Evolutionary conservation across 1,140 invertebrate genomes (phyloP).

Genomic region (Drosophila equinoxialis): DNA sequence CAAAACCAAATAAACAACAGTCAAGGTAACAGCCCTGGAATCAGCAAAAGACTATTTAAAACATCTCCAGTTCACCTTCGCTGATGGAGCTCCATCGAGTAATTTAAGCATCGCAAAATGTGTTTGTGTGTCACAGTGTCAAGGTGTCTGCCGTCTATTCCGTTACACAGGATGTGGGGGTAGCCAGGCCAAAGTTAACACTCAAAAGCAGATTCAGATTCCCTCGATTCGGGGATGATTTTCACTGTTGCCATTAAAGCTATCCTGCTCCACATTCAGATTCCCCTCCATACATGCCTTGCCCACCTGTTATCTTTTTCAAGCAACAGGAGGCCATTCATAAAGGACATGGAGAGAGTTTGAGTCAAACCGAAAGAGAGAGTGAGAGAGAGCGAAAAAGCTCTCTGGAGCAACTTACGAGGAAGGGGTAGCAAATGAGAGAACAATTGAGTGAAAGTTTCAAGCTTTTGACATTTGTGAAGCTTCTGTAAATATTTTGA

Average conservation of each 20-base stretch:
- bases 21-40: conserved; percentile 66
- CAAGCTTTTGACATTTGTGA: conserved; percentile 41
- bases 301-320: conserved; percentile 69
- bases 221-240: conserved; percentile 38
- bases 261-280: conserved; percentile 27
- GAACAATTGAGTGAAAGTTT: conserved; percentile 29
- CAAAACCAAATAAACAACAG: conserved; percentile 41
- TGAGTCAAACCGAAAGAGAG: conserved; percentile 32
- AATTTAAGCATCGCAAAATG: conserved; percentile 43
- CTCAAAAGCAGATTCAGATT: conserved; percentile 36
- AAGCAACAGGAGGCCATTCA: conserved; percentile 80
- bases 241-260: conserved; percentile 23
- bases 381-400: neutral
- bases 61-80: conserved; percentile 20
- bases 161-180: neutral
- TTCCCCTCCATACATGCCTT: conserved; percentile 43
- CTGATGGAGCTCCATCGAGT: conserved; percentile 17
- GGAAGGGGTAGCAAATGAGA: conserved; percentile 5
- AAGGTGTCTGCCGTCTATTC: conserved; percentile 50
- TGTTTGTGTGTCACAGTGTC: conserved; percentile 72
- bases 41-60: conserved; percentile 10
- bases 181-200: conserved; percentile 35
- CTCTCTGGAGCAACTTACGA: neutral
- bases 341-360: conserved; percentile 37
- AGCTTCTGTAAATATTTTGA: neutral